Evolutionary conservation across 2,888 invertebrate genomes (phyloP).

Genomic region (Chaetoderma sp.): DNA sequence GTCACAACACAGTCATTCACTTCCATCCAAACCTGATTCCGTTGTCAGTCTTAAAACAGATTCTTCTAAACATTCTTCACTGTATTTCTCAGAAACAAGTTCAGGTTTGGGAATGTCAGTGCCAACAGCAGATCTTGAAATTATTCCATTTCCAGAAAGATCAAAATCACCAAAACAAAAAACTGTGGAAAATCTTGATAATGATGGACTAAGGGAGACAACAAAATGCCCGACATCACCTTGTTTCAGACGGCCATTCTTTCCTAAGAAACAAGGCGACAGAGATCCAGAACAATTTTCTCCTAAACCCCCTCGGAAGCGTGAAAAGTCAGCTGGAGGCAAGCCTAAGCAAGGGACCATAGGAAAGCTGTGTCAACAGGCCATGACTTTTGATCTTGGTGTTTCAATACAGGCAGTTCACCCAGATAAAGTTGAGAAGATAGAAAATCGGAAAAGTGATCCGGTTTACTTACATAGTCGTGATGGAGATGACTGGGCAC

Average conservation of each 20-base stretch:
- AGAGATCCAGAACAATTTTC: neutral
- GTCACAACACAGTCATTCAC: too few species aligned
- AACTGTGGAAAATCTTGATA: too few species aligned
- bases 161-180: too few species aligned
- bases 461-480: constrained; percentile 2
- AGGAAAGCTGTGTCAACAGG: constrained; percentile 62
- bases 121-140: too few species aligned
- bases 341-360: constrained; percentile 59
- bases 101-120: too few species aligned
- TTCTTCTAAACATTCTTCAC: too few species aligned
- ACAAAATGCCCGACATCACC: constrained; percentile 3
- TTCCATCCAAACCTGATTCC: too few species aligned
- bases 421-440: neutral
- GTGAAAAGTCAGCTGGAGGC: constrained; percentile 39
- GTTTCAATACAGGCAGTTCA: constrained; percentile 40
- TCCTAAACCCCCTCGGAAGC: constrained; percentile 1
- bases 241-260: neutral
- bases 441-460: constrained; percentile 3
- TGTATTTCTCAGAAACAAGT: too few species aligned
- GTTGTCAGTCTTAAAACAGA: too few species aligned
- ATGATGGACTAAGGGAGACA: too few species aligned
- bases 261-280: constrained; percentile 2
- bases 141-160: too few species aligned
- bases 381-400: constrained; percentile 62
- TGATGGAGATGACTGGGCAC: neutral